Conservation (phyloP, 2,797 vertebrate genomes). For the Mastacembelus armatus region DNA sequence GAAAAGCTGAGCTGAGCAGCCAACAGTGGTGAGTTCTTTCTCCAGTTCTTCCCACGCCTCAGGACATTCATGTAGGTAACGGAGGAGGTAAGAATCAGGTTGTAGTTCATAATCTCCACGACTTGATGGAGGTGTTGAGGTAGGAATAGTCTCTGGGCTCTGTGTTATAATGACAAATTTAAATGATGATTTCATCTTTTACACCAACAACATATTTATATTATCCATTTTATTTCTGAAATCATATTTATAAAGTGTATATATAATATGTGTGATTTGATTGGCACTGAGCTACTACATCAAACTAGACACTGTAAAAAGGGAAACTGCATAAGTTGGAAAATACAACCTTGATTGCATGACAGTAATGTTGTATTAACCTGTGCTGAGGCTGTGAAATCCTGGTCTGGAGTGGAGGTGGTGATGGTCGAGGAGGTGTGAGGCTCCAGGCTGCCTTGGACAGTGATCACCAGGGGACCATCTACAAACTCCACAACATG, state of each 20-base stretch:
- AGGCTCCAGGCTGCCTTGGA: constrained; percentile 4
- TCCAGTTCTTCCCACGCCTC: too few species aligned
- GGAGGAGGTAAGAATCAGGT: constrained; percentile 31
- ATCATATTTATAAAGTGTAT: not conserved
- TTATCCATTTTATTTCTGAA: too few species aligned
- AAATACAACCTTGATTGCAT: not conserved
- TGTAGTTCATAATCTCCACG: constrained; percentile 19
- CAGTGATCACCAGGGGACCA: constrained; percentile 19
- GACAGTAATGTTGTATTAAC: not conserved
- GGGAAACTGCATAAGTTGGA: too few species aligned
- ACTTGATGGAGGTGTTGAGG: not conserved
- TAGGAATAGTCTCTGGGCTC: not conserved
- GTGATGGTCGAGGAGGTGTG: not conserved
- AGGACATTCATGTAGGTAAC: too few species aligned
- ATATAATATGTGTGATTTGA: too few species aligned
- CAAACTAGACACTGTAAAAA: too few species aligned
- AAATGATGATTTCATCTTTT: too few species aligned
- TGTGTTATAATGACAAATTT: not conserved
- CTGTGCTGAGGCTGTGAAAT: not conserved
- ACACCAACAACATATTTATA: too few species aligned
- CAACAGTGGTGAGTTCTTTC: too few species aligned
- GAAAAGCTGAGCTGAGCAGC: too few species aligned
- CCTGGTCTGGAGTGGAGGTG: not conserved
- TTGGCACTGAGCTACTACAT: too few species aligned
- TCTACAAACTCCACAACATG: constrained; percentile 30